These are phyloP conservation scores for Lagopus leucura DNA, from an alignment of 2,113 vertebrate species.

Conservation along the genomic window DNA sequence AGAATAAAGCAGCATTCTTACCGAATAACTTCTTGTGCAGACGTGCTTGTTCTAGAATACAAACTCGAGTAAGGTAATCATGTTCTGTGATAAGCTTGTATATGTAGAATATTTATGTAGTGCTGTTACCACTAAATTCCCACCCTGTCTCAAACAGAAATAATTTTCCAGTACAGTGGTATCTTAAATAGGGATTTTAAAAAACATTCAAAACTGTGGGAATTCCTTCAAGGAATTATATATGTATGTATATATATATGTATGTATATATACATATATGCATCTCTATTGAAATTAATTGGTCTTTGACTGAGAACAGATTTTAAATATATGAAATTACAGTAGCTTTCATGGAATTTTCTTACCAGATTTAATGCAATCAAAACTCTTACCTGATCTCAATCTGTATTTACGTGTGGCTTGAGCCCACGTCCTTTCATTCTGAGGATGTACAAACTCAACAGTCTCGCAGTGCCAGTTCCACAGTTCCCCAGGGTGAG, in stretches of 20 bases:
- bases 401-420: background rate
- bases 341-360: background rate
- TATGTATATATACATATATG: background rate
- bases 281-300: background rate
- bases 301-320: background rate
- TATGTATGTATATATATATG: background rate
- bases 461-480: background rate
- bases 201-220: background rate
- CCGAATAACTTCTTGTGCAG: background rate
- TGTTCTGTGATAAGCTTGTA: background rate
- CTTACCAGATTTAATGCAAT: background rate
- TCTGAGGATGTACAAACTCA: background rate
- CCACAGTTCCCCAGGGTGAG: background rate
- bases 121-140: background rate
- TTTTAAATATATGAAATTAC: background rate
- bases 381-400: background rate
- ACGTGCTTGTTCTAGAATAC: conserved; percentile 23
- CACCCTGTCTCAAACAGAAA: background rate
- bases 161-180: background rate
- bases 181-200: background rate
- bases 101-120: background rate
- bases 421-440: background rate
- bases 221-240: background rate
- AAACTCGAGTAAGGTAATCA: conserved; percentile 23
- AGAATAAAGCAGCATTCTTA: conserved; percentile 34